Evolutionary conservation across 2,888 invertebrate species (phyloP).

Genomic region (Sisyra terminalis): DNA sequence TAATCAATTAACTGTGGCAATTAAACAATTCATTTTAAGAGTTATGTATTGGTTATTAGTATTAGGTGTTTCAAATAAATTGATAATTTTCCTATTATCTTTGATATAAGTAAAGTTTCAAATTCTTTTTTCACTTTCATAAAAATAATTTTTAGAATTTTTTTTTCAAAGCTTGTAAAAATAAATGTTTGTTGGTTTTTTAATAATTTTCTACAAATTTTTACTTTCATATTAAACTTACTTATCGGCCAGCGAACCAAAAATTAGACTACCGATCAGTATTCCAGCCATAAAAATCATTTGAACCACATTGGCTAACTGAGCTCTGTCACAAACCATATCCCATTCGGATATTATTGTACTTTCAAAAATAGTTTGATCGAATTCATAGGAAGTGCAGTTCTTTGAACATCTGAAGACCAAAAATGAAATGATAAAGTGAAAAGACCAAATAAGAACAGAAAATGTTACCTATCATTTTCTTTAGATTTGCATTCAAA

Average conservation of each 20-base stretch:
- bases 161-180: background rate
- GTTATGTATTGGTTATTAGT: too few species aligned
- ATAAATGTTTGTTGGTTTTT: background rate
- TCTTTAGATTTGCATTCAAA: conserved; percentile 21
- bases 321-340: conserved; percentile 37
- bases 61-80: too few species aligned
- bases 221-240: conserved; percentile 15
- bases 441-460: too few species aligned
- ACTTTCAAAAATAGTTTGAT: conserved; percentile 31
- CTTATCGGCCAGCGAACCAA: conserved; percentile 21
- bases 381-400: conserved; percentile 25
- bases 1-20: too few species aligned
- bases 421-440: background rate
- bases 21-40: too few species aligned
- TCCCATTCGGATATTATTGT: conserved; percentile 43
- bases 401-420: conserved; percentile 8
- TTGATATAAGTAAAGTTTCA: too few species aligned
- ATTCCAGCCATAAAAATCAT: conserved; percentile 38
- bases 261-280: conserved; percentile 31
- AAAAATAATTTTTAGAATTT: background rate
- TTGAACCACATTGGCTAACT: conserved; percentile 36
- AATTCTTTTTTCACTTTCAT: too few species aligned
- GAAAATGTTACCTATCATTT: too few species aligned
- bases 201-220: background rate
- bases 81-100: too few species aligned